Evolutionary conservation across 2,888 invertebrate genomes (phyloP).

Genomic region (Pollenia griseotomentosa): DNA sequence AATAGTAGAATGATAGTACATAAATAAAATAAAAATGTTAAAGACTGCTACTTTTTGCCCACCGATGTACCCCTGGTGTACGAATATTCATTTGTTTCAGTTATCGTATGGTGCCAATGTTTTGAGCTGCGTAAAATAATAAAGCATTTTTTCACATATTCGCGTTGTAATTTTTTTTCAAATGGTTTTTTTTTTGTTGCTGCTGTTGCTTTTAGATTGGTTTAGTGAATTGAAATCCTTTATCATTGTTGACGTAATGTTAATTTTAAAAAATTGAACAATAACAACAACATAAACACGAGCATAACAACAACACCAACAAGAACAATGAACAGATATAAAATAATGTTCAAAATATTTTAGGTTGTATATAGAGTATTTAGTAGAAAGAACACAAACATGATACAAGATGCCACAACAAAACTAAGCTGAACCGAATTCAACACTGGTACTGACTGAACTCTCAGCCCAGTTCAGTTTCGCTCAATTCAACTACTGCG

Average conservation of each 20-base stretch:
- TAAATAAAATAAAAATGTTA: not conserved
- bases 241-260: conserved; percentile 71
- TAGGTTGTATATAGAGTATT: conserved; percentile 21
- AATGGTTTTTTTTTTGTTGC: conserved; percentile 5
- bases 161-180: conserved; percentile 63
- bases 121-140: conserved; percentile 65
- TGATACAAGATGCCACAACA: conserved; percentile 53
- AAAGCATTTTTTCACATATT: conserved; percentile 55
- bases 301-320: conserved; percentile 43
- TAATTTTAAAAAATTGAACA: conserved; percentile 71
- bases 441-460: conserved; percentile 10
- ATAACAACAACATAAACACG: conserved; percentile 53
- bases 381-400: not conserved
- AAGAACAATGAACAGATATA: conserved; percentile 51
- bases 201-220: conserved; percentile 45
- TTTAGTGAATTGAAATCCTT: conserved; percentile 65
- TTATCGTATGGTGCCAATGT: conserved; percentile 51
- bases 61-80: not conserved
- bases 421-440: conserved; percentile 25
- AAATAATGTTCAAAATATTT: conserved; percentile 60
- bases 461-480: conserved; percentile 5
- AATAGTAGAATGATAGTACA: no score
- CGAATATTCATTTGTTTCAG: conserved; percentile 36
- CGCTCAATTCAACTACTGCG: conserved; percentile 40
- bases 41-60: conserved; percentile 21